Conservation (phyloP, 2,113 vertebrate species). For the Thamnophis sirtalis region DNA sequence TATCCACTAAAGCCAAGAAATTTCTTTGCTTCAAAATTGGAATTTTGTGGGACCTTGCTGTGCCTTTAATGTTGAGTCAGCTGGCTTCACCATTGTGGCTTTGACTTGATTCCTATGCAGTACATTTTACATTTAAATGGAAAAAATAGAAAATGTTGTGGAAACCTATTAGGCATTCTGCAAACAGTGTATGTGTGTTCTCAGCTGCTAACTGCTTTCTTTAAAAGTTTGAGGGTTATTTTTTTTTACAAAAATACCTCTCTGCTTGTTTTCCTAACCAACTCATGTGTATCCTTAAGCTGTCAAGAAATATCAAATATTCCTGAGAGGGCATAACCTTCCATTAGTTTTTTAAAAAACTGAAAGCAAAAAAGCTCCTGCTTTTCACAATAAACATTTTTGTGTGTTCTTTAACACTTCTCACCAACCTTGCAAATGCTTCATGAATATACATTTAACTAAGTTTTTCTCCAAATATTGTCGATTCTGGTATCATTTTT, state of each 20-base stretch:
- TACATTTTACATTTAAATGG: background rate
- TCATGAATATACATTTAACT: background rate
- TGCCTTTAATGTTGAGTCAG: background rate
- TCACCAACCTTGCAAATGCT: background rate
- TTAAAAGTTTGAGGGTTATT: background rate
- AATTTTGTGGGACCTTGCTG: background rate
- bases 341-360: background rate
- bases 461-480: background rate
- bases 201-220: background rate
- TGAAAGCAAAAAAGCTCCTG: background rate
- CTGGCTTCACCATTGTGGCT: background rate
- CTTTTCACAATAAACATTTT: background rate
- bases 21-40: background rate
- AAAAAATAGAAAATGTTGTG: background rate
- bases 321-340: background rate
- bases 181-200: background rate
- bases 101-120: background rate
- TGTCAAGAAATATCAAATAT: conserved; percentile 6
- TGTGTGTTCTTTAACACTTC: background rate
- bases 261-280: background rate
- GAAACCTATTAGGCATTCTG: background rate
- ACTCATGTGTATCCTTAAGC: background rate
- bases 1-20: background rate
- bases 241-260: background rate
- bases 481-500: background rate